phyloP scores from a whole-genome alignment of 2,888 invertebrate species.

The Himalopsyche tibetana region DNA sequence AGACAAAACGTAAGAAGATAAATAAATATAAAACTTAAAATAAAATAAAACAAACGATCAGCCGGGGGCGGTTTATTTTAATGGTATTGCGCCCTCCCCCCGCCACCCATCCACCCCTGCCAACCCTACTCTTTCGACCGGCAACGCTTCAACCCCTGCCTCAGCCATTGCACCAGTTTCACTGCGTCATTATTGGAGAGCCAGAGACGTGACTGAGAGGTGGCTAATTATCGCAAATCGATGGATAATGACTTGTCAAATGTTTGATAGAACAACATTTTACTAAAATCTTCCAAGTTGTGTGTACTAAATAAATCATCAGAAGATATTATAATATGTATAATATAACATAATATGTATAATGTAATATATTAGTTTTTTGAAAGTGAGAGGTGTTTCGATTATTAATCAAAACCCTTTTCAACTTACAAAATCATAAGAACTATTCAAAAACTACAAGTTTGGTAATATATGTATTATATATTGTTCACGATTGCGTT shows the following conservation, averaged over 20 bases:
- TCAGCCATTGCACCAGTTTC: conserved; percentile 18
- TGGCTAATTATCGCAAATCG: conserved; percentile 8
- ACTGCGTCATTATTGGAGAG: conserved; percentile 8
- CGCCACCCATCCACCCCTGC: background rate
- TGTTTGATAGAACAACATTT: background rate
- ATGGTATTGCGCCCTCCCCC: conserved; percentile 22
- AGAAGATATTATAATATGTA: too few relatives aligned
- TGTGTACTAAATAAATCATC: too few relatives aligned
- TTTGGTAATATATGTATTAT: too few relatives aligned
- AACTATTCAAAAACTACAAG: too few relatives aligned
- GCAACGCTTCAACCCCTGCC: background rate
- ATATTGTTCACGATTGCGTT: too few relatives aligned
- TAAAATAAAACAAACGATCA: conserved; percentile 34
- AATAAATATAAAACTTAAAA: conserved; percentile 34
- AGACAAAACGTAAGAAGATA: conserved; percentile 28
- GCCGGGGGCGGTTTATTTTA: conserved; percentile 34
- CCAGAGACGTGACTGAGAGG: background rate
- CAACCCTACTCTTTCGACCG: background rate
- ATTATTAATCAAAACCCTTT: too few relatives aligned
- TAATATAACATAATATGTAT: too few relatives aligned
- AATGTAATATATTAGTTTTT: too few relatives aligned
- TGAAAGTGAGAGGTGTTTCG: too few relatives aligned
- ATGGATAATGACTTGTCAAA: background rate
- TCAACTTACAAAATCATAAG: too few relatives aligned
- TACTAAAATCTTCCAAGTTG: too few relatives aligned